Conservation (phyloP, 23 tunicate species). For the Diplosoma virens region DNA sequence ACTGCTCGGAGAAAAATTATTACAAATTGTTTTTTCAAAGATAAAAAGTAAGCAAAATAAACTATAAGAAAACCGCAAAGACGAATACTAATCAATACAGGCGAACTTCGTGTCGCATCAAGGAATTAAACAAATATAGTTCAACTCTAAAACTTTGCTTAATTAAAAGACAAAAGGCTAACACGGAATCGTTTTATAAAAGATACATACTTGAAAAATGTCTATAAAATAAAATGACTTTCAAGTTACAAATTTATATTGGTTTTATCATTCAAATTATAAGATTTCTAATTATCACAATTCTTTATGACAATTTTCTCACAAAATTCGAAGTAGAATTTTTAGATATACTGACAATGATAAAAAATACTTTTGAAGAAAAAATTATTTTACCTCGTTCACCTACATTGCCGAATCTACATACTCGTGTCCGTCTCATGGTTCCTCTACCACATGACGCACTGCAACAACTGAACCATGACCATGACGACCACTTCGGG, state of each 20-base stretch:
- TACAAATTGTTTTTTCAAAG: too few relatives aligned
- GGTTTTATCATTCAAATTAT: too few relatives aligned
- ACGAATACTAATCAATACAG: too few relatives aligned
- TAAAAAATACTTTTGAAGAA: too few relatives aligned
- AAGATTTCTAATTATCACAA: too few relatives aligned
- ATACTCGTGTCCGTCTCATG: constrained; percentile 23
- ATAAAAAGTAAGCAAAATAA: too few relatives aligned
- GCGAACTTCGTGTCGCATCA: neutral
- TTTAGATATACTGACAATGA: too few relatives aligned
- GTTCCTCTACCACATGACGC: constrained; percentile 55
- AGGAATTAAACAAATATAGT: neutral
- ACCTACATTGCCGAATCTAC: constrained; percentile 25
- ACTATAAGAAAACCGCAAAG: too few relatives aligned
- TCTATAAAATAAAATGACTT: neutral
- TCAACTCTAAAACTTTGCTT: neutral
- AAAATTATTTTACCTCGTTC: neutral
- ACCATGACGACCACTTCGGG: constrained; percentile 56
- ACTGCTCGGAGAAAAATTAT: too few relatives aligned
- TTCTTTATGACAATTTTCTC: too few relatives aligned
- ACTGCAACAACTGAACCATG: constrained; percentile 48
- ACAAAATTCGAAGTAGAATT: too few relatives aligned
- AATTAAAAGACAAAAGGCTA: neutral
- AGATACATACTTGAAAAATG: neutral
- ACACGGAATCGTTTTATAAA: neutral
- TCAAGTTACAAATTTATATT: too few relatives aligned